phyloP scores from a whole-genome alignment of 1,140 invertebrate genomes.

The Rhopalosiphum maidis region DNA sequence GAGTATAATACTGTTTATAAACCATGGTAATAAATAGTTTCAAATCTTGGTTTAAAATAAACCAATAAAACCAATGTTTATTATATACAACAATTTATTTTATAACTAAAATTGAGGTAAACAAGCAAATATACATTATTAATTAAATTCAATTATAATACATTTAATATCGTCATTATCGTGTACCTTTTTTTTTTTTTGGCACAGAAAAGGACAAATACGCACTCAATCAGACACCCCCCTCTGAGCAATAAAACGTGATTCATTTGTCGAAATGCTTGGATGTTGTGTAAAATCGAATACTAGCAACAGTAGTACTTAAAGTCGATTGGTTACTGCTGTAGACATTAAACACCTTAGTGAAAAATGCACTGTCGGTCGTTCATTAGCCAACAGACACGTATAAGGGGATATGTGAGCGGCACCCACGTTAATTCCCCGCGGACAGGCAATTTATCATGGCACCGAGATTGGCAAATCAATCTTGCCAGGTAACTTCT shows the following conservation, averaged over 20 bases:
- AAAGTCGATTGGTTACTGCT: slow-evolving; percentile 41
- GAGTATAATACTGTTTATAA: not conserved
- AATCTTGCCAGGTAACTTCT: slow-evolving; percentile 43
- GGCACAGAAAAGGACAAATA: not conserved
- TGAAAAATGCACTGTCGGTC: slow-evolving; percentile 49
- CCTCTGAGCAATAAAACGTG: slow-evolving; percentile 19
- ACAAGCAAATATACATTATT: not conserved
- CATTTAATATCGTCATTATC: not conserved
- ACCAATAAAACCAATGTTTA: not conserved
- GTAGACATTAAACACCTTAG: not conserved
- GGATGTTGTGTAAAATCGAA: slow-evolving; percentile 18
- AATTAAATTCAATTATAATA: not conserved
- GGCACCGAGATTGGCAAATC: slow-evolving; percentile 23
- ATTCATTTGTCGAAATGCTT: not conserved
- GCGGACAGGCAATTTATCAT: slow-evolving; percentile 41
- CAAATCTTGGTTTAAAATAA: not conserved
- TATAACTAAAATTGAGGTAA: not conserved
- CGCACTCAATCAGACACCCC: not conserved
- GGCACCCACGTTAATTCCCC: slow-evolving; percentile 25
- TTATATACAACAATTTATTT: not conserved
- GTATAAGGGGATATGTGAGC: not conserved
- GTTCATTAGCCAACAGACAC: slow-evolving; percentile 36
- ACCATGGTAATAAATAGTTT: not conserved
- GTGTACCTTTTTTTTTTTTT: not conserved
- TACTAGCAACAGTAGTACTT: slow-evolving; percentile 21